These are phyloP conservation scores for Syngnathoides biaculeatus DNA, from an alignment of 2,113 vertebrate genomes.

Conservation along the genomic window DNA sequence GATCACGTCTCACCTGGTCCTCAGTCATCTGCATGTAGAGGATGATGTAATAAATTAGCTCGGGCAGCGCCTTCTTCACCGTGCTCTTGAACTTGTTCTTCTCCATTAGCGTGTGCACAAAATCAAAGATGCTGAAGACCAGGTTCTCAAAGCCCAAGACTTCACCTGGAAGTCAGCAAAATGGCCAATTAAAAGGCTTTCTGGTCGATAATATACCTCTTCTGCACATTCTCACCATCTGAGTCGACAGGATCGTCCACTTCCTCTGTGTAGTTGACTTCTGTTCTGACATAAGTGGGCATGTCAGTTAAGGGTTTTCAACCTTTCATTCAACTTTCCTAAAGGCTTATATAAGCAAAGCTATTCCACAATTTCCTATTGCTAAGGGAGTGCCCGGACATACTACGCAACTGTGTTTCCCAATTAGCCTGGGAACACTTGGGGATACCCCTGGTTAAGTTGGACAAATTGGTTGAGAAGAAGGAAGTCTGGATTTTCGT, in stretches of 20 bases:
- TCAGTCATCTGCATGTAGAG: slow-evolving; percentile 99
- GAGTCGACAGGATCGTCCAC: slow-evolving; percentile 96
- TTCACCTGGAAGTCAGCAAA: slow-evolving; percentile 76
- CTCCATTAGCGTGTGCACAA: slow-evolving; percentile 94
- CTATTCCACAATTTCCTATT: no score
- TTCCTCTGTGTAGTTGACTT: slow-evolving; percentile 97
- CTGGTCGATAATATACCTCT: no score
- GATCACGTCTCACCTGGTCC: slow-evolving; percentile 73
- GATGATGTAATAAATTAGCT: slow-evolving; percentile 96
- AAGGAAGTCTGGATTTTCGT: no score
- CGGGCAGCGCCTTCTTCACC: slow-evolving; percentile 93
- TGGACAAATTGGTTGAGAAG: no score
- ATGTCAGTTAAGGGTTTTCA: slow-evolving; percentile 69
- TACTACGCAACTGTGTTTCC: no score
- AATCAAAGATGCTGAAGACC: slow-evolving; percentile 98
- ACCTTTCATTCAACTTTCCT: not conserved
- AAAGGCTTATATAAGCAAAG: not conserved
- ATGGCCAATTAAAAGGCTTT: not conserved
- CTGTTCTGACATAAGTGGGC: slow-evolving; percentile 94
- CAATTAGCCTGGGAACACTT: no score
- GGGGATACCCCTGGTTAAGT: no score
- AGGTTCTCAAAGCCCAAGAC: slow-evolving; percentile 97
- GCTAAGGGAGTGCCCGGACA: no score
- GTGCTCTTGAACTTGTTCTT: slow-evolving; percentile 97
- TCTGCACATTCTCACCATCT: slow-evolving; percentile 78